These are phyloP conservation scores for Morone saxatilis DNA, from an alignment of 2,113 vertebrate genomes.

Conservation along the genomic window DNA sequence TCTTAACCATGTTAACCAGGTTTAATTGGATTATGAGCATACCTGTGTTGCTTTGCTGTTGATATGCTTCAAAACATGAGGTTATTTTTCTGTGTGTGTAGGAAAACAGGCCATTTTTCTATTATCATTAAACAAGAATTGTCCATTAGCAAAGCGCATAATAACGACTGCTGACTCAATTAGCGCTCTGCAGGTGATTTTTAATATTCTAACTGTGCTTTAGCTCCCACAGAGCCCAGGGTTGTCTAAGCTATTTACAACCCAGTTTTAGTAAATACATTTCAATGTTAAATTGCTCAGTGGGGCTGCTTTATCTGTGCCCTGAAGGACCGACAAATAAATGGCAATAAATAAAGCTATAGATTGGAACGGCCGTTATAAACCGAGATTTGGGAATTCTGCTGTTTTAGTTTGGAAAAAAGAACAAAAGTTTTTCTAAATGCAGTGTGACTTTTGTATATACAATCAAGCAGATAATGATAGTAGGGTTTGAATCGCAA, in stretches of 20 bases:
- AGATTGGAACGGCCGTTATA: neutral
- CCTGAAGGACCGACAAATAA: neutral
- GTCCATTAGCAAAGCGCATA: constrained; percentile 32
- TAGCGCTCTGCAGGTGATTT: constrained; percentile 20
- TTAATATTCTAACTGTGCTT: constrained; percentile 1
- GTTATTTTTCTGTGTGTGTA: neutral
- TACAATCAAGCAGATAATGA: neutral
- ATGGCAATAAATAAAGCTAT: neutral
- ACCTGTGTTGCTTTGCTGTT: neutral
- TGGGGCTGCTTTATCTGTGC: neutral
- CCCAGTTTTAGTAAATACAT: neutral
- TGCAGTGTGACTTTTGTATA: neutral
- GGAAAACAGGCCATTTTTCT: neutral
- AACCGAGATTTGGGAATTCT: neutral
- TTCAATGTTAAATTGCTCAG: neutral
- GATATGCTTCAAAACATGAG: neutral
- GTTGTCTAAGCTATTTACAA: neutral
- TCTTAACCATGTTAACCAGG: too few species aligned
- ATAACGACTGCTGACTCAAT: constrained; percentile 36
- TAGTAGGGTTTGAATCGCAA: neutral
- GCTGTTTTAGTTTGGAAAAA: neutral
- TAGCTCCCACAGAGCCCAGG: neutral
- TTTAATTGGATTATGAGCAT: neutral
- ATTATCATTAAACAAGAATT: constrained; percentile 1
- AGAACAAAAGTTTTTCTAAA: neutral